Evolutionary conservation across 35 echinoderm and acorn worm genomes (phyloP), one percentile per base, ranked within the genome.

Genomic region (Ophiothrix spiculata): DNA sequence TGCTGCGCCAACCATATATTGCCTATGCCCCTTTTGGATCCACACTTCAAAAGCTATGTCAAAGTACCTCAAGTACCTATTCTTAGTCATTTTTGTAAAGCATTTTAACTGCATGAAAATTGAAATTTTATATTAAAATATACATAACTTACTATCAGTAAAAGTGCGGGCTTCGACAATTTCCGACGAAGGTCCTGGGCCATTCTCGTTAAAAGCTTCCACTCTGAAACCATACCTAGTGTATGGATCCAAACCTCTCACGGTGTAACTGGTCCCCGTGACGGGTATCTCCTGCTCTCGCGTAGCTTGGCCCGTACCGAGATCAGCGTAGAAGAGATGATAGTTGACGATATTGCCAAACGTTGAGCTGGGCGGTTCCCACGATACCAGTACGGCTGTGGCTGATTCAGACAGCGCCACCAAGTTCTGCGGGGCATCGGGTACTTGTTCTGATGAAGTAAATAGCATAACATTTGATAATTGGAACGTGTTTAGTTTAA

Each of bases 201-300:
- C 90, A 82, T 92, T 92, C 36, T 76, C 39, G 16, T 92, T 92
- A 39, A 56, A 73, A 4, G 84, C 84, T 14, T 76, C 23, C 17
- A 92, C 90, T n/a, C 90, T 38, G 56, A 92, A 82, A 6, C 90
- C 90, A 32, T 92, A 92, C 16, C 33, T 82, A 0, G 84, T 92
- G 39, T 74, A 92, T 1, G 90, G 90, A 23, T 81, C 74, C 35
- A 92, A 64, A 4, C 84, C 90, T 13, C 42, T 76, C 1, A 92
- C 42, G 21, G 63, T 15, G 16, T 84, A 84, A 56, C 54, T 64
- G 28, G 11, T 63, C n/a, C 69, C 32, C 40, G 54, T 60, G 31
- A 37, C 63, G 32, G 33, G 39, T 32, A 84, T 16, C 36, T 84
- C 56, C 1, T 64, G 49, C 38, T 84, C 81, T 36, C 63, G 37